Base-by-base conservation (phyloP, 2,797 vertebrate genomes). In the Pristis pectinata region DNA sequence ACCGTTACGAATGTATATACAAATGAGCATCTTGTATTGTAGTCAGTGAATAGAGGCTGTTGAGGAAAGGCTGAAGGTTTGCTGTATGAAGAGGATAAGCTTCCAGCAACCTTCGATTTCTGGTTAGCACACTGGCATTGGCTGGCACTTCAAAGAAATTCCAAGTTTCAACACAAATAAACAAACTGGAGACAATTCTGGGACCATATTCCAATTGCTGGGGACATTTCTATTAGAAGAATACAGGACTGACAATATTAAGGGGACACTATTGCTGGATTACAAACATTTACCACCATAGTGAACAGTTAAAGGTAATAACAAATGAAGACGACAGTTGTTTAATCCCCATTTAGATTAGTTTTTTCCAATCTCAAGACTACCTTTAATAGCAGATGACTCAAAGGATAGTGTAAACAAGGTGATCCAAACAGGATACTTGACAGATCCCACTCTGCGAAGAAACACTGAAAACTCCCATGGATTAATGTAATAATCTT, bases 51-150 rank as follows among this genome's bases (percentile, higher is more conserved):
- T 67, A 67, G 61, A 91, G 61, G 61, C 87, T 67, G 87, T 67
- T 91, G 61, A 91, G 87, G 64, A 91, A 91, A 91, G 64, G 61
- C 87, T 67, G 87, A 91, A 91, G 87, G 87, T 3, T 91, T n/a
- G 61, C 59, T 67, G 87, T 91, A 91, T 10, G 87, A 24, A 41
- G 64, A 91, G 87, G 87, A 24, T 91, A 91, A 91, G 87, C 87
- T 91, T 91, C 87, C 87, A 91, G 87, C 87, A 91, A 91, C 87
- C 87, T 91, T 91, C 87, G n/a, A 91, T 91, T 91, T 91, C 61
- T 67, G 59, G 61, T 91, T 67, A 67, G 59, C 87, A 91, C 87
- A 64, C 61, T 91, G 61, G 59, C 53, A 67, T 24, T 91, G n/a
- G 19, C 61, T 67, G 87, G 87, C 87, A 67, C n/a, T 2, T 91